phyloP scores from a whole-genome alignment of 2,888 invertebrate species.

The Caenorhabditis sp. region DNA sequence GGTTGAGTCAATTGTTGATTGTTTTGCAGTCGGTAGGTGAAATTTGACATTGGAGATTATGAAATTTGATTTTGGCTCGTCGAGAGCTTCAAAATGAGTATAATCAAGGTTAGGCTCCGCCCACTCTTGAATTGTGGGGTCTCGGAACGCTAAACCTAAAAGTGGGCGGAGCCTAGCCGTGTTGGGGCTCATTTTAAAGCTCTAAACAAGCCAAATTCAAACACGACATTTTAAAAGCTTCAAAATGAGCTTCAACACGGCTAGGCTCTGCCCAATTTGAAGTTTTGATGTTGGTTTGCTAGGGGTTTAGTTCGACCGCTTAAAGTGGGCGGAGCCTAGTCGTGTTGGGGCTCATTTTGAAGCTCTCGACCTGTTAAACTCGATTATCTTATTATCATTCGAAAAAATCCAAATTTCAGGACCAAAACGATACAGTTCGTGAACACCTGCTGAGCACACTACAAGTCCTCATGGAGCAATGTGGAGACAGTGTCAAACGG shows the following conservation, averaged over 20 bases:
- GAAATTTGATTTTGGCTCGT: neutral
- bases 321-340: too few relatives aligned
- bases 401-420: slow-evolving; percentile 47
- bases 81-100: too few relatives aligned
- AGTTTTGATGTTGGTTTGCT: too few relatives aligned
- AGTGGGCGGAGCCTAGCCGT: too few relatives aligned
- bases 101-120: too few relatives aligned
- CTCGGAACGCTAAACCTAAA: too few relatives aligned
- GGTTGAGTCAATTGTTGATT: slow-evolving; percentile 56
- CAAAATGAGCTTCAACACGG: too few relatives aligned
- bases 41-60: neutral
- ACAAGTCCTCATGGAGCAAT: slow-evolving; percentile 40
- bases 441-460: slow-evolving; percentile 46
- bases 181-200: neutral
- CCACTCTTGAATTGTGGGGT: too few relatives aligned
- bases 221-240: too few relatives aligned
- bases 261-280: too few relatives aligned
- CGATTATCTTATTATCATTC: neutral
- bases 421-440: slow-evolving; percentile 61
- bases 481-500: slow-evolving; percentile 38
- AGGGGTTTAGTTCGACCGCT: too few relatives aligned
- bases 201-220: too few relatives aligned
- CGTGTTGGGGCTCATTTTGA: neutral
- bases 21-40: slow-evolving; percentile 60
- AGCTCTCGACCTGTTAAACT: neutral